Evolutionary conservation across 1,140 invertebrate genomes (phyloP).

Genomic region (Caenorhabditis inopinata): DNA sequence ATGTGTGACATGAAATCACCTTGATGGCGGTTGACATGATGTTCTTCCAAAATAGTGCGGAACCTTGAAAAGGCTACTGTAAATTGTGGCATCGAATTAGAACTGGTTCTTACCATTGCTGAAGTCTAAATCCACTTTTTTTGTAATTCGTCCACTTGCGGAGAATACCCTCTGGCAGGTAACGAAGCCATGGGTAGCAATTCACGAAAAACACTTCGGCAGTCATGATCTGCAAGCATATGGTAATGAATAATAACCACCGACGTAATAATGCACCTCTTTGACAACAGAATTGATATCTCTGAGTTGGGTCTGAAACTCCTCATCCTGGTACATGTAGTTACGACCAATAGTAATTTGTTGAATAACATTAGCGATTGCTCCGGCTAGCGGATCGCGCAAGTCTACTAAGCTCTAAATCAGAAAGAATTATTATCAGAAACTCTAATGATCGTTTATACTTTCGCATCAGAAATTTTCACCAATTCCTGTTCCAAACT

Average conservation of each 20-base stretch:
- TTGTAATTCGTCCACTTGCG: constrained; percentile 24
- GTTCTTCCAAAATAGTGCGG: constrained; percentile 22
- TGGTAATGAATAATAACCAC: neutral
- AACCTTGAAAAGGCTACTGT: constrained; percentile 35
- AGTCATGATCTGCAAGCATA: constrained; percentile 5
- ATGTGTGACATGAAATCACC: constrained; percentile 45
- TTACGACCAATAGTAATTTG: constrained; percentile 5
- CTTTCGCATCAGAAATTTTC: neutral
- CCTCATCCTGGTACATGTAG: constrained; percentile 6
- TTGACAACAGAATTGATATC: constrained; percentile 29
- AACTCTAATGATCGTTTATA: too few relatives aligned
- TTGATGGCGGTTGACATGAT: constrained; percentile 13
- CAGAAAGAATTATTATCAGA: neutral
- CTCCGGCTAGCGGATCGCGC: neutral
- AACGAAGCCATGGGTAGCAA: constrained; percentile 19
- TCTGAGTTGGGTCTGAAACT: neutral
- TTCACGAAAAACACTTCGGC: constrained; percentile 29
- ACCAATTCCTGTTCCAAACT: neutral
- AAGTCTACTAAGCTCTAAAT: neutral
- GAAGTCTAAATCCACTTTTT: constrained; percentile 16
- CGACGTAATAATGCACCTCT: neutral
- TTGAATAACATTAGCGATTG: constrained; percentile 1
- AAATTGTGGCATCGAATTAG: neutral
- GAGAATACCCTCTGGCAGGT: constrained; percentile 2
- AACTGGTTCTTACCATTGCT: neutral